phyloP scores from a whole-genome alignment of 1,140 invertebrate genomes.

The Rhizoglyphus robini region DNA sequence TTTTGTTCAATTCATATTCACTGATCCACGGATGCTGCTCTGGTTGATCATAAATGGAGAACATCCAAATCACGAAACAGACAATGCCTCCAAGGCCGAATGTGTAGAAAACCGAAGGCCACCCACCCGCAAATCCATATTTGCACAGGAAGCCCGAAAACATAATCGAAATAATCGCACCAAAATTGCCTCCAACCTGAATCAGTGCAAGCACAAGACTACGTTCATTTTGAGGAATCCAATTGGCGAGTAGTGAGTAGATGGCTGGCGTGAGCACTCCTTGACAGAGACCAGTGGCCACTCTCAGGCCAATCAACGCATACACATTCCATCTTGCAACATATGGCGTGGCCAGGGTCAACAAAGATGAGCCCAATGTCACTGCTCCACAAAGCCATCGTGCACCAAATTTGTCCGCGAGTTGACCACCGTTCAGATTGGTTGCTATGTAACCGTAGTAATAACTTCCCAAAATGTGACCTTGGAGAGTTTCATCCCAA shows the following conservation, averaged over 20 bases:
- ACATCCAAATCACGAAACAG: conserved; percentile 35
- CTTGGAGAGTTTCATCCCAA: conserved; percentile 41
- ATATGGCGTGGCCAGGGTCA: conserved; percentile 65
- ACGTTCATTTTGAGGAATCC: conserved; percentile 29
- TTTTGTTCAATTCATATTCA: conserved; percentile 20
- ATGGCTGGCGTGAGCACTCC: conserved; percentile 32
- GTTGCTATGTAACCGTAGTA: conserved; percentile 71
- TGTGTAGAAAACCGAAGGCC: conserved; percentile 26
- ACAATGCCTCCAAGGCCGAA: conserved; percentile 26
- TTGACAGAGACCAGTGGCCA: conserved; percentile 34
- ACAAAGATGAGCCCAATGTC: conserved; percentile 58
- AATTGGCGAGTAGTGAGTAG: conserved; percentile 32
- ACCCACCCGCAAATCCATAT: conserved; percentile 23
- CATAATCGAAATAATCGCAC: conserved; percentile 37
- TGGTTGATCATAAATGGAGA: conserved; percentile 39
- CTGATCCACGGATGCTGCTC: conserved; percentile 36
- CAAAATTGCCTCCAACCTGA: conserved; percentile 33
- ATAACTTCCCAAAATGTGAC: conserved; percentile 64
- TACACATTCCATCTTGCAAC: conserved; percentile 41
- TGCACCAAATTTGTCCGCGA: conserved; percentile 59
- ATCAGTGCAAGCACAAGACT: conserved; percentile 15
- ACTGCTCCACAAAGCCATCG: conserved; percentile 69
- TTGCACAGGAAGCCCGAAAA: conserved; percentile 29
- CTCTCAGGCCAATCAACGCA: conserved; percentile 32
- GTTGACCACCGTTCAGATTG: conserved; percentile 60